Evolutionary conservation across 2,888 invertebrate genomes (phyloP), one percentile per base, ranked within the genome.

Genomic region (Micropterix aruncella): DNA sequence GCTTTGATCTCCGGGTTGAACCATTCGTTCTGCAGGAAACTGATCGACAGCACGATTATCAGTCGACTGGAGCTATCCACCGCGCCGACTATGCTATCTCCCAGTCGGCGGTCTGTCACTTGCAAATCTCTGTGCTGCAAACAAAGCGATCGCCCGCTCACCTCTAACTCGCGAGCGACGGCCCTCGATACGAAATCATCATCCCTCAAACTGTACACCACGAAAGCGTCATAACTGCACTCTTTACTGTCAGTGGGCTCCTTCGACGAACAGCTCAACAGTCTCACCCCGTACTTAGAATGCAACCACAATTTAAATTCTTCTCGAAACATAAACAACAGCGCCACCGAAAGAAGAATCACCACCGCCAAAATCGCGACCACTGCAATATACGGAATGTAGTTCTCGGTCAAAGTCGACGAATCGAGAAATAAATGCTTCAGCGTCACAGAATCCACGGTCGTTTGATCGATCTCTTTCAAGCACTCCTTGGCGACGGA

Each of bases 1-100:
- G 85, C 80, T 54, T 83, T 79, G 54, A 90, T 84, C 58, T 91
- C 90, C 4, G 83, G 78, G 56, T 79, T 70, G 52, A 79, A 75
- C 90, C 91, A 91, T 61, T 91, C 90, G 65, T 81, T 82, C 57
- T 80, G 77, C 53, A 91, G 72, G 61, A 90, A 86, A 55, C 80
- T 77, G 54, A 83, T 82, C 1, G 89, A 87, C 54, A 92, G 70
- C 53, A 91, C 77, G 55, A 91, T 74, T 51, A 92, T 70, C 47
- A 90, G 80, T 56, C 87, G 75, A 57, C 82, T 74, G 41, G 79
- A 77, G 58, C 75, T 73, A 60, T 78, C 76, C 18, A 68, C 62
- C 37, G 71, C 71, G 65, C 67, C 65, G 52, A 70, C 67, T 62
- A 72, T 65, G 61, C 67, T 68, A 53, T 70, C 70, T 60, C 67